Percentiles rank a stretch among this genome's conserved stretches.
Conservation (phyloP, 2,113 vertebrate species). For the Prinia subflava region DNA sequence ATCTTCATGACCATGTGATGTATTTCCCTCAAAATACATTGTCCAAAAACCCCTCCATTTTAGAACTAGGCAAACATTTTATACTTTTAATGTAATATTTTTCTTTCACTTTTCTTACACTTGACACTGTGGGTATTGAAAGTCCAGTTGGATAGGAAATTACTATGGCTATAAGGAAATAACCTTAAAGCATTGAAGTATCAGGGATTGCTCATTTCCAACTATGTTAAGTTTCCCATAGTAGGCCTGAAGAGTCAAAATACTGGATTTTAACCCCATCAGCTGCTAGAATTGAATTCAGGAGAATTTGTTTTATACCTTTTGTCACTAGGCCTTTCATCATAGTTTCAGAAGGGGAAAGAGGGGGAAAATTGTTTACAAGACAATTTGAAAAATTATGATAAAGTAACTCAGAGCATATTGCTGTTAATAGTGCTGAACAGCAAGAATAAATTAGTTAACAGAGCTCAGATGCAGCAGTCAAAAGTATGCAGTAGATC, state of each 20-base stretch:
- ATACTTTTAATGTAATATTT: background rate
- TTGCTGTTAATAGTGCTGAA: background rate
- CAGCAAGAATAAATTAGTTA: background rate
- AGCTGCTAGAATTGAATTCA: background rate
- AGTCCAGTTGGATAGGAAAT: background rate
- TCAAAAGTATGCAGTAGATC: conserved; percentile 57
- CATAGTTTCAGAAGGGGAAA: background rate
- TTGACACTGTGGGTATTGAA: background rate
- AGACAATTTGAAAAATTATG: background rate
- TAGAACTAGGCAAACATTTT: background rate
- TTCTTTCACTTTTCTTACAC: background rate
- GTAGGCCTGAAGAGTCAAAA: background rate
- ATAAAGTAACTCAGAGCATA: background rate
- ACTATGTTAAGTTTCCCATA: background rate
- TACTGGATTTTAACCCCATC: background rate
- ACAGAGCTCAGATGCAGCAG: conserved; percentile 45
- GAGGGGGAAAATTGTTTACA: background rate
- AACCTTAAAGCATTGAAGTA: background rate
- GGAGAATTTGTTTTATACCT: background rate
- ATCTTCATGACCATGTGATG: background rate
- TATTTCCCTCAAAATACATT: background rate
- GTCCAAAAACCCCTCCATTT: background rate
- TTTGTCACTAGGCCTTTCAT: background rate
- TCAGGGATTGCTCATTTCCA: background rate
- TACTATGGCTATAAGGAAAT: background rate